phyloP scores from a whole-genome alignment of 2,888 invertebrate genomes.

The Amphipyra tragopoginis region DNA sequence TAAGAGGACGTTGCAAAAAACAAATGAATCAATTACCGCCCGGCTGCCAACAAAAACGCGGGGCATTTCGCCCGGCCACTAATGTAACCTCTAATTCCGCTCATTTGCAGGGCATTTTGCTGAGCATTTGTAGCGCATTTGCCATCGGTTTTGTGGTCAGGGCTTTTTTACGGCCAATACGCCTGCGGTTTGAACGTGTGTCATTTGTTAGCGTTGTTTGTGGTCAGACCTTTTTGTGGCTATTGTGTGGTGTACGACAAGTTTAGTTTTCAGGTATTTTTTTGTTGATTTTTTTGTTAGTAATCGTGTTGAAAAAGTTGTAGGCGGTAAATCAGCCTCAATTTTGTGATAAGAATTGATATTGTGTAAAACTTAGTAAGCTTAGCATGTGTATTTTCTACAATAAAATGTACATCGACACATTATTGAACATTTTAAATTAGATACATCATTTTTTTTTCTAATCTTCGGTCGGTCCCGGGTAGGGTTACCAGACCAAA shows the following conservation, averaged over 20 bases:
- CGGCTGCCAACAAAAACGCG: slow-evolving; percentile 58
- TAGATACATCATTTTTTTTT: too few relatives aligned
- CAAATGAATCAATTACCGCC: slow-evolving; percentile 62
- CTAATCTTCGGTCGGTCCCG: too few relatives aligned
- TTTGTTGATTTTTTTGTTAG: slow-evolving; percentile 19
- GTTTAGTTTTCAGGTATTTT: slow-evolving; percentile 21
- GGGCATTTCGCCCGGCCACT: slow-evolving; percentile 53
- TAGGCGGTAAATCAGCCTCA: background rate
- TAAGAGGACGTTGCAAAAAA: slow-evolving; percentile 52
- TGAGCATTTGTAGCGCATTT: slow-evolving; percentile 45
- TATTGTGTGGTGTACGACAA: slow-evolving; percentile 44
- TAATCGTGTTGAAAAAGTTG: slow-evolving; percentile 9
- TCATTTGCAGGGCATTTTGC: slow-evolving; percentile 64
- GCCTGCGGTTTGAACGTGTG: slow-evolving; percentile 47
- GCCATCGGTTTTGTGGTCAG: slow-evolving; percentile 58
- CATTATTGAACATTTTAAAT: too few relatives aligned
- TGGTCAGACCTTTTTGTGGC: slow-evolving; percentile 50
- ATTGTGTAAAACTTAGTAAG: too few relatives aligned
- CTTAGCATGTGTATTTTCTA: too few relatives aligned
- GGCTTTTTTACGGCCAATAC: slow-evolving; percentile 52
- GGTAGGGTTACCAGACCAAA: too few relatives aligned
- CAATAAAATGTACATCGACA: too few relatives aligned
- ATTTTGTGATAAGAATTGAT: background rate
- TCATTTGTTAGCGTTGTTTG: slow-evolving; percentile 48
- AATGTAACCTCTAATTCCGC: slow-evolving; percentile 63